A percentile compares a stretch with the other conserved stretches of the same genome.
Conservation (phyloP, 2,888 invertebrate species). For the Brenthis daphne region DNA sequence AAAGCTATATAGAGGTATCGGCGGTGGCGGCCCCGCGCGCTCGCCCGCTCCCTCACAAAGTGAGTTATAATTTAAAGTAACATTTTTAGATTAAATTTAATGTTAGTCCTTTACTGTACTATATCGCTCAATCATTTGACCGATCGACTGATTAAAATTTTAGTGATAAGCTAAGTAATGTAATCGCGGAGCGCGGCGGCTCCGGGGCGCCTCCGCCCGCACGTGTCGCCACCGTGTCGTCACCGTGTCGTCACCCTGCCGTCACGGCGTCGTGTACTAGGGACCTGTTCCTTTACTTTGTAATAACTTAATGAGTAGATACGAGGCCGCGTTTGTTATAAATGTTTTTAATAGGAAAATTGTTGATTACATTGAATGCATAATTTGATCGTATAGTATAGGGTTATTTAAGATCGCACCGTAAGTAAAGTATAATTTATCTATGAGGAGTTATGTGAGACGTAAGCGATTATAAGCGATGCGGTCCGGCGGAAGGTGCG, state of each 20-base stretch:
- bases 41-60: constrained; percentile 63
- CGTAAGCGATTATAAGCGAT: constrained; percentile 72
- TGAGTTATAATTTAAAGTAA: constrained; percentile 82
- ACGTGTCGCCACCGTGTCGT: no score
- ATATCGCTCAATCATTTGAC: constrained; percentile 82
- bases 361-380: constrained; percentile 76
- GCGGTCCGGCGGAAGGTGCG: constrained; percentile 75
- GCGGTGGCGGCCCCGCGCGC: constrained; percentile 50
- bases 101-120: constrained; percentile 82
- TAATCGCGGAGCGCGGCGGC: constrained; percentile 52
- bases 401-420: constrained; percentile 82
- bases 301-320: constrained; percentile 47
- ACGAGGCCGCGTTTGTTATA: constrained; percentile 66
- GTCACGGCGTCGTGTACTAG: constrained; percentile 29
- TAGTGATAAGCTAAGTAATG: constrained; percentile 81
- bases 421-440: constrained; percentile 81
- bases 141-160: constrained; percentile 83
- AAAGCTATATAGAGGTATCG: constrained; percentile 72
- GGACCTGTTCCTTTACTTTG: constrained; percentile 62
- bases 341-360: constrained; percentile 75
- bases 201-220: constrained; percentile 36
- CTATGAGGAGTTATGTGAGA: constrained; percentile 74
- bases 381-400: constrained; percentile 81
- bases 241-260: no score
- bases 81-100: constrained; percentile 82